Base-by-base conservation (phyloP, 2,888 invertebrate species). In the Oscheius onirici region DNA sequence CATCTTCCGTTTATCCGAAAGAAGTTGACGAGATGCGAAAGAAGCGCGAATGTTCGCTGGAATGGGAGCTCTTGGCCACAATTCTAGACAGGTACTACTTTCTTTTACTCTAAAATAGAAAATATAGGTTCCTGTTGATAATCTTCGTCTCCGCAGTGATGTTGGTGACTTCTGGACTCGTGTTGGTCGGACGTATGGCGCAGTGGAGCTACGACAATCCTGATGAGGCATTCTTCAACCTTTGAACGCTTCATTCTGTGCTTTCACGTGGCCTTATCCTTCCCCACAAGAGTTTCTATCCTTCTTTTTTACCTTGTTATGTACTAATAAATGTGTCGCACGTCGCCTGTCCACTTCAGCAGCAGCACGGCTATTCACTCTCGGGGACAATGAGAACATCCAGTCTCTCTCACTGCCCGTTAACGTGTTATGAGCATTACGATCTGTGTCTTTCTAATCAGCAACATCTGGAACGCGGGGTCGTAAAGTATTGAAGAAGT, bases 51-150 rank as follows among this genome's bases (percentile, higher is more conserved):
- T 85, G 83, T 71, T 83, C 84, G 1, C 68, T 86, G 52, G 86
- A 86, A 69, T 86, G 86, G 86, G 86, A 86, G 69, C 83, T 86
- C 52, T 73, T 86, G 63, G 86, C 86, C 8, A 86, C 86, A 2
- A 80, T 86, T n/a, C 69, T 86, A 26, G 86, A 86, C 72, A 77
- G 77, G 79, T 77, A 15, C 8, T 34, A 10, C 13, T 40, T 8
- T n/a, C 34, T 34, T 20, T n/a, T 34, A 17, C 22, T 34, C 15
- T 17, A 24, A 6, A 20, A 69, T 13, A 2, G 3, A 51, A 41
- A 24, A 43, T 78, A 52, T 51, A 77, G 86, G 57, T 81, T 86
- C 72, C 78, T 86, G 0, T 77, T 86, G 28, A 81, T 86, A 63
- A 65, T 82, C 17, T 86, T 86, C 73, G 77, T 79, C 44, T 52